Evolutionary conservation across 2,888 invertebrate genomes (phyloP).

Genomic region (Agrotis segetum): DNA sequence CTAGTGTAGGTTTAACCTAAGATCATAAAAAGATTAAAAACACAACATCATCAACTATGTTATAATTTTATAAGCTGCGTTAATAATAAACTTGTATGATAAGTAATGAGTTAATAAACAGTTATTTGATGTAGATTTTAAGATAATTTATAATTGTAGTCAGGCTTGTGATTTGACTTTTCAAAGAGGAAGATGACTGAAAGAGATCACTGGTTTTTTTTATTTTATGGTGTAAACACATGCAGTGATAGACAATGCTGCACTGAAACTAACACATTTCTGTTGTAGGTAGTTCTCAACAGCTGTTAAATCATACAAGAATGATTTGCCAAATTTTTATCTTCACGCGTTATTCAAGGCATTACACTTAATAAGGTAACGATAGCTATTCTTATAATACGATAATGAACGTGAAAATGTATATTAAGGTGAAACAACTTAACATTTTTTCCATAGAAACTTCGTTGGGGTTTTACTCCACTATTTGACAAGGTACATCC

Average conservation of each 20-base stretch:
- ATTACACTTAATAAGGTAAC: too few relatives aligned
- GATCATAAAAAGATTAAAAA: slow-evolving; percentile 43
- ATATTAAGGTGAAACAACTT: too few relatives aligned
- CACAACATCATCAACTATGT: slow-evolving; percentile 10
- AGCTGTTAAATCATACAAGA: not conserved
- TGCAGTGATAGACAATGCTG: not conserved
- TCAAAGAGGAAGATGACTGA: not conserved
- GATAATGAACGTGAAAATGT: too few relatives aligned
- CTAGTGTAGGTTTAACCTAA: not conserved
- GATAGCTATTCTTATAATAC: too few relatives aligned
- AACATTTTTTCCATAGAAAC: too few relatives aligned
- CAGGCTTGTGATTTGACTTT: not conserved
- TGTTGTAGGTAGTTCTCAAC: not conserved
- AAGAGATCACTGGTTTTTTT: not conserved
- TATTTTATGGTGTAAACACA: not conserved
- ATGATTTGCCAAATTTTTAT: not conserved
- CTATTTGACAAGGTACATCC: too few relatives aligned
- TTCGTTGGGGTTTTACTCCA: too few relatives aligned
- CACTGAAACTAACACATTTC: not conserved
- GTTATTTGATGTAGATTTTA: slow-evolving; percentile 29
- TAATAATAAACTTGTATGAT: slow-evolving; percentile 24
- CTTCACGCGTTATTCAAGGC: not conserved
- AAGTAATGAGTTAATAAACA: slow-evolving; percentile 5
- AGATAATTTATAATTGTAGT: not conserved
- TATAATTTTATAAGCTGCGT: slow-evolving; percentile 20